Percentiles rank a stretch among this genome's conserved stretches.
Conservation (phyloP, 30 jellyfish, hydroid and myxozoan species). For the Aurelia sp. region DNA sequence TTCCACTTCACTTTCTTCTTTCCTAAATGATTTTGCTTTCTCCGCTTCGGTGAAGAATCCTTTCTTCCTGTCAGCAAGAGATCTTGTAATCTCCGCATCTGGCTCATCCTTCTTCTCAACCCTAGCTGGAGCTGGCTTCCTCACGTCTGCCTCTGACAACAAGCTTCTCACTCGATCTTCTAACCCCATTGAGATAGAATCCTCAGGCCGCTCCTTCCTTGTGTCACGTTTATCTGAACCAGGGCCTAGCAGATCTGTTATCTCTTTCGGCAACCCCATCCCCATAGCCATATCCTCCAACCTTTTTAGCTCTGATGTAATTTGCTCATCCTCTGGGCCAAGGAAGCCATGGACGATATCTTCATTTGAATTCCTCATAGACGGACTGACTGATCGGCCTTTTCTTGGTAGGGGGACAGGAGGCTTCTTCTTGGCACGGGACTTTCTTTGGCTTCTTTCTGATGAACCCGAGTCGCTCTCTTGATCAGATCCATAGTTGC, state of each 20-base stretch:
- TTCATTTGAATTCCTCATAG: conserved; percentile 26
- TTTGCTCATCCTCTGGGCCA: conserved; percentile 71
- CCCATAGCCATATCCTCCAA: conserved; percentile 69
- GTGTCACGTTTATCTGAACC: background rate
- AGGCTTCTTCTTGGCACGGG: conserved; percentile 69
- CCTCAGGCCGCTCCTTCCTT: conserved; percentile 52
- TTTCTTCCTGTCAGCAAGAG: conserved; percentile 81
- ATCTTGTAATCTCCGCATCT: conserved; percentile 27
- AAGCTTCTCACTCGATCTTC: conserved; percentile 60
- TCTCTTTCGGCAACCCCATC: conserved; percentile 67
- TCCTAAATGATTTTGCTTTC: conserved; percentile 56
- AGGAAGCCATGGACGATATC: conserved; percentile 59
- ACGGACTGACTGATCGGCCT: conserved; percentile 86
- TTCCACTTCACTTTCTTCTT: conserved; percentile 60
- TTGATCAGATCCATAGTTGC: conserved; percentile 68
- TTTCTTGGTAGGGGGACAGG: conserved; percentile 88
- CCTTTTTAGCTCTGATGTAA: conserved; percentile 49
- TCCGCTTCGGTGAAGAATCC: conserved; percentile 79
- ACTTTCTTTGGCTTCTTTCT: conserved; percentile 37
- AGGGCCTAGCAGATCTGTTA: conserved; percentile 42
- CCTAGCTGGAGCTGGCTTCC: conserved; percentile 9
- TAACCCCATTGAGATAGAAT: conserved; percentile 45
- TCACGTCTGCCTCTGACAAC: conserved; percentile 22
- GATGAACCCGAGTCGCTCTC: conserved; percentile 77
- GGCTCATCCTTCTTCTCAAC: conserved; percentile 46